Percentiles rank a stretch among this genome's conserved stretches.
Evolutionary conservation across 2,888 invertebrate genomes (phyloP).

Genomic region (Axea sp.): DNA sequence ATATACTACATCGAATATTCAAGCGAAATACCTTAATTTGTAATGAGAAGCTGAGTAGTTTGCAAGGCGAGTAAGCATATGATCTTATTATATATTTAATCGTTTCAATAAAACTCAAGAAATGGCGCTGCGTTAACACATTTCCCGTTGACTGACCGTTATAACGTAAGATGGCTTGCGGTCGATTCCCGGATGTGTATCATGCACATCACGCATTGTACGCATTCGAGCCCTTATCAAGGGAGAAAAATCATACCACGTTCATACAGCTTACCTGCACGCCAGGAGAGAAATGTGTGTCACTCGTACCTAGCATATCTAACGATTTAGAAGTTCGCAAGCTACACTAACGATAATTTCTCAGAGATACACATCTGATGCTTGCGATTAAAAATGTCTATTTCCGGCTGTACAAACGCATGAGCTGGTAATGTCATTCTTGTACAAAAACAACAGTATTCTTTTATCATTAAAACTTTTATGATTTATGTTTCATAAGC

Average conservation of each 20-base stretch:
- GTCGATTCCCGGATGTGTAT: slow-evolving; percentile 56
- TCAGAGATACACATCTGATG: slow-evolving; percentile 44
- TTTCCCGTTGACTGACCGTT: slow-evolving; percentile 70
- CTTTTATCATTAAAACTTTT: no score
- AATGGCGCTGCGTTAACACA: slow-evolving; percentile 69
- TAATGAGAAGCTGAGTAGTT: slow-evolving; percentile 41
- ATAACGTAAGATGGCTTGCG: slow-evolving; percentile 64
- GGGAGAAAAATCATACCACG: slow-evolving; percentile 52
- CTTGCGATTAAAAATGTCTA: slow-evolving; percentile 57
- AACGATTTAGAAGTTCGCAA: slow-evolving; percentile 54
- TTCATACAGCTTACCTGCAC: slow-evolving; percentile 36
- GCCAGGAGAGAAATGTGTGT: slow-evolving; percentile 61
- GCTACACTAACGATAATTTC: slow-evolving; percentile 48
- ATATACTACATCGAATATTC: slow-evolving; percentile 22
- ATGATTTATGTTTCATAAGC: no score
- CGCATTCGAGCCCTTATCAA: slow-evolving; percentile 52
- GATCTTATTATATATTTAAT: slow-evolving; percentile 59
- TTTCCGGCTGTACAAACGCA: slow-evolving; percentile 35
- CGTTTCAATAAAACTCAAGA: slow-evolving; percentile 65
- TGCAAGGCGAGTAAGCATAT: slow-evolving; percentile 50
- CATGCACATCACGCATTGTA: slow-evolving; percentile 56
- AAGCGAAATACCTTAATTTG: slow-evolving; percentile 48
- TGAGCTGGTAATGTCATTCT: slow-evolving; percentile 35
- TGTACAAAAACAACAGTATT: background rate
- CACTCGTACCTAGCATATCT: slow-evolving; percentile 62